Percentiles rank a stretch among this genome's conserved stretches.
Conservation (phyloP, 2,888 invertebrate genomes). For the Ashinkailepas kermadecensis region DNA sequence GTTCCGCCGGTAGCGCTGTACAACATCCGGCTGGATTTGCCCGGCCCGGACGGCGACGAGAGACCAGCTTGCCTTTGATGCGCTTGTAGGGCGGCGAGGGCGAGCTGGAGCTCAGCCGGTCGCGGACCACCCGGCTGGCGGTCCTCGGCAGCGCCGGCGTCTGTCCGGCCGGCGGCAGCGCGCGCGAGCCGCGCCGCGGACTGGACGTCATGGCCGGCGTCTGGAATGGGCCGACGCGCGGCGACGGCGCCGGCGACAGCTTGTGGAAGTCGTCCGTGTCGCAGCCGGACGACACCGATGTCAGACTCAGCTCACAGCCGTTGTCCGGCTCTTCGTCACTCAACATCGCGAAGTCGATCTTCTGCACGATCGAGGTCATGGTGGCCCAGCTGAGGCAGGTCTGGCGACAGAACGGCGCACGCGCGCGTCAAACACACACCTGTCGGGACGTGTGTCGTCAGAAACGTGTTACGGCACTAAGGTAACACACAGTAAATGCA, state of each 20-base stretch:
- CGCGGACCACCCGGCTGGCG: slow-evolving; percentile 8
- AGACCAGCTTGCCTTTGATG: slow-evolving; percentile 24
- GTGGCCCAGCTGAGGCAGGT: neutral
- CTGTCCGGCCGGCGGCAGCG: neutral
- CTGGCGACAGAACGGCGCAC: too few relatives aligned
- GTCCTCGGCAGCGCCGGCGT: slow-evolving; percentile 3
- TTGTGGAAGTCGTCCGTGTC: slow-evolving; percentile 11
- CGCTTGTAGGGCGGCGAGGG: slow-evolving; percentile 33
- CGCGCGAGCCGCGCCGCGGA: neutral
- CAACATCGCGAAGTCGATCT: slow-evolving; percentile 6
- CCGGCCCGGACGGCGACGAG: too few relatives aligned
- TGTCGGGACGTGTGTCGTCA: neutral
- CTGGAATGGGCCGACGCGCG: neutral
- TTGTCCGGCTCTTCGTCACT: slow-evolving; percentile 11
- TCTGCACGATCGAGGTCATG: neutral
- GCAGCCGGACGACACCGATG: slow-evolving; percentile 17
- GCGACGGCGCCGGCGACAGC: neutral
- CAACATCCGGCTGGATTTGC: too few relatives aligned
- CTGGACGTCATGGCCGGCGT: slow-evolving; percentile 21
- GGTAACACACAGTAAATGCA: too few relatives aligned
- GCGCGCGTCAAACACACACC: too few relatives aligned
- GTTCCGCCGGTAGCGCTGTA: too few relatives aligned
- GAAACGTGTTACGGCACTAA: neutral
- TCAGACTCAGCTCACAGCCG: neutral
- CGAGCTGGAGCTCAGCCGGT: slow-evolving; percentile 20